A percentile compares a stretch with the other conserved stretches of the same genome.
Evolutionary conservation across 2,888 invertebrate genomes (phyloP).

Genomic region (Lithophane semibrunnea): DNA sequence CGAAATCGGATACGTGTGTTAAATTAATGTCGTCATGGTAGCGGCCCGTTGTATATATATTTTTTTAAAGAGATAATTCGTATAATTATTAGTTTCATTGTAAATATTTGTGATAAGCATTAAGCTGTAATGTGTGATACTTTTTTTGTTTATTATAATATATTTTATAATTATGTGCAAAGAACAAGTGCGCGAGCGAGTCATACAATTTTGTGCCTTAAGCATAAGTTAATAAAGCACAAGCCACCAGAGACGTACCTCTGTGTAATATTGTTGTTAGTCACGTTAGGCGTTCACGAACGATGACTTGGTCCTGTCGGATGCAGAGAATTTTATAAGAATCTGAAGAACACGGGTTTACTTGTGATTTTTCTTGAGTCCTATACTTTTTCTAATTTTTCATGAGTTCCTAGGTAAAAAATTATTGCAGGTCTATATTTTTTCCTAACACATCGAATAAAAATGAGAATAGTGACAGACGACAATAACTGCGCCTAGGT

Average conservation of each 20-base stretch:
- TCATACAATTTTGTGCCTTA: constrained; percentile 67
- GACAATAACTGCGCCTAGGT: constrained; percentile 33
- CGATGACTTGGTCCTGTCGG: constrained; percentile 89
- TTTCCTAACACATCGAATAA: not conserved
- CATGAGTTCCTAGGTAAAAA: not conserved
- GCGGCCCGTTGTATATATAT: too few relatives aligned
- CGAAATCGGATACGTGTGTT: too few relatives aligned
- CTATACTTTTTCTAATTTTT: not conserved
- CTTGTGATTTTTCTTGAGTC: not conserved
- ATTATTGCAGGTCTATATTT: not conserved
- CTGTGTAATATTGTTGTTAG: constrained; percentile 76
- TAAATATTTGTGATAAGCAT: constrained; percentile 47
- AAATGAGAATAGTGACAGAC: too few relatives aligned
- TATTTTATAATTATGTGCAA: constrained; percentile 50
- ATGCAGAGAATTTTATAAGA: constrained; percentile 73
- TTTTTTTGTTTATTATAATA: constrained; percentile 2
- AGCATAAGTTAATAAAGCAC: constrained; percentile 72
- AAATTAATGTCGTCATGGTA: too few relatives aligned
- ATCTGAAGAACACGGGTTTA: constrained; percentile 21
- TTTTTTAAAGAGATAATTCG: constrained; percentile 1
- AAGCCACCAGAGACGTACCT: constrained; percentile 84
- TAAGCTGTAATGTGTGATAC: constrained; percentile 44
- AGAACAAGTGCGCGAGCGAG: constrained; percentile 62
- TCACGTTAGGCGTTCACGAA: constrained; percentile 90
- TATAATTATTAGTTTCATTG: constrained; percentile 6